Base-by-base conservation (phyloP, 64 coral and sea anemone species). In the Montipora sp. region DNA sequence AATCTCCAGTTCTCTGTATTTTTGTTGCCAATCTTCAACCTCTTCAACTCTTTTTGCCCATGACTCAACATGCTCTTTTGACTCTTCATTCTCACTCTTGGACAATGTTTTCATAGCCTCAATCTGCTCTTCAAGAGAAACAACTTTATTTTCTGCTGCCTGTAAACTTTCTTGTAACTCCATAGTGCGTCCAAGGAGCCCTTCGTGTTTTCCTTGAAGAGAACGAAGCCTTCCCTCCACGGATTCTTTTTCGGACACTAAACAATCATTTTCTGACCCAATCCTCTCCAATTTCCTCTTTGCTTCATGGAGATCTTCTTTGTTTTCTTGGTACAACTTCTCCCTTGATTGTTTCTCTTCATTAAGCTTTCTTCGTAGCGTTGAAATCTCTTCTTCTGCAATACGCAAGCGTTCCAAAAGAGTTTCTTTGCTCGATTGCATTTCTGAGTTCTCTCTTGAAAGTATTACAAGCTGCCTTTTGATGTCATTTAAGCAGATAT, bases 311-410 rank as follows among this genome's bases (percentile, higher is more conserved):
- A 95, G 36, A 73, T 77, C 20, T 23, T 60, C 78, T 69, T 93
- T 22, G 65, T 57, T 83, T 12, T 78, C 45, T 21, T 71, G 87
- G 45, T 68, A 77, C 47, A 82, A 44, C n/a, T 87, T 80, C 36
- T 93, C 91, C 1, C 77, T 88, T 57, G 19, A 92, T 65, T 68
- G 75, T 83, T 60, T 89, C 77, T 92, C 87, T 24, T 92, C 80
- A 85, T 81, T 51, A 7, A 84, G 51, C 51, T 87, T 83, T 80
- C 47, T 86, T 69, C 71, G 92, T 79, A 75, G 61, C 46, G 8
- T 65, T 46, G 24, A 71, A 48, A 93, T 87, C 6, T 66, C 90
- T 10, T 89, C 80, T 22, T 98, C 93, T 1, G 87, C 85, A 36
- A 63, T 61, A 67, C 79, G 90, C 19, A 93, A 58, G 20, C 68